Evolutionary conservation across 2,113 vertebrate species (phyloP).

Genomic region (Cyanistes caeruleus): DNA sequence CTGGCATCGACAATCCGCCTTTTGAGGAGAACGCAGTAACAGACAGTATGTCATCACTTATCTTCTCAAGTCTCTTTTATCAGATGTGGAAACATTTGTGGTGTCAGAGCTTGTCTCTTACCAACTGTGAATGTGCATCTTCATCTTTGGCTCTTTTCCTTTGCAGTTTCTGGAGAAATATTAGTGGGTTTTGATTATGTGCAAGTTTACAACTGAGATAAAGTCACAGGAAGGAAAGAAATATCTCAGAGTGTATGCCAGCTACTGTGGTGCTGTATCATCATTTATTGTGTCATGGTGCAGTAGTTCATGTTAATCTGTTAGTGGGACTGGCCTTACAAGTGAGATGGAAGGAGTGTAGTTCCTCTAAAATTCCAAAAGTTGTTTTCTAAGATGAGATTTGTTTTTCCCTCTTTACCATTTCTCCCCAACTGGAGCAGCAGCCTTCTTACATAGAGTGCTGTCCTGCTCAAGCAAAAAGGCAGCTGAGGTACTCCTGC

Average conservation of each 20-base stretch:
- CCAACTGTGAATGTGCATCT: background rate
- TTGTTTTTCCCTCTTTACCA: background rate
- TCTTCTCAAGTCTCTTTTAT: background rate
- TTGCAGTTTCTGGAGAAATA: background rate
- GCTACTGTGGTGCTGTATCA: background rate
- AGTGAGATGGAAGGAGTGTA: background rate
- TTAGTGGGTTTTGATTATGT: background rate
- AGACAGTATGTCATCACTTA: constrained; percentile 83
- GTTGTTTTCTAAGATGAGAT: background rate
- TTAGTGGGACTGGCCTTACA: background rate
- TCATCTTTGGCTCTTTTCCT: background rate
- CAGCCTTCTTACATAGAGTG: constrained; percentile 72
- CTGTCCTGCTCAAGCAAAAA: constrained; percentile 67
- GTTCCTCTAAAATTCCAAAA: background rate
- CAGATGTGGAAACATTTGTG: background rate
- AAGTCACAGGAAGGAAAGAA: background rate
- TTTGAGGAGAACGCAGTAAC: constrained; percentile 88
- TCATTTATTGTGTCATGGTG: background rate
- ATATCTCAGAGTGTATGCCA: background rate
- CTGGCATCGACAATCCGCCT: constrained; percentile 89
- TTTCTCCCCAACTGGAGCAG: background rate
- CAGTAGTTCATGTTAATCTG: background rate
- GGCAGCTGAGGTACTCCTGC: constrained; percentile 76
- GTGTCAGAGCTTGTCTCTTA: constrained; percentile 2
- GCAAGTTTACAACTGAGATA: background rate